Percentiles rank a stretch among this genome's conserved stretches.
phyloP scores from a whole-genome alignment of 2,797 vertebrate genomes.

The Odontamblyopus lacepedii region DNA sequence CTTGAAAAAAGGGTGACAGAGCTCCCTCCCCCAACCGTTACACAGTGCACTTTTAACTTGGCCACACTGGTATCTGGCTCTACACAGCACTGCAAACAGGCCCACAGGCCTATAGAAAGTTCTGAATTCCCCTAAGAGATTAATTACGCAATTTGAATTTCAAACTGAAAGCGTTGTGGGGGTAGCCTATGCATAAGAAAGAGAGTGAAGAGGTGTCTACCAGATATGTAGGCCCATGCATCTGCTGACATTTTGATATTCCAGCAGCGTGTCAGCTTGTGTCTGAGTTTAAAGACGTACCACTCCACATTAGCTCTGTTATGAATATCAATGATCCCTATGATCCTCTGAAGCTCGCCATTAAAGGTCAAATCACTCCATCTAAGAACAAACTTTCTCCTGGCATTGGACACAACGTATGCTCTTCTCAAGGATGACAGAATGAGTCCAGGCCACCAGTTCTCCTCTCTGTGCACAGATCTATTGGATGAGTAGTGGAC shows the following conservation, averaged over 20 bases:
- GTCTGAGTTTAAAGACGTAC: conserved; percentile 42
- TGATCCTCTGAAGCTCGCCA: conserved; percentile 28
- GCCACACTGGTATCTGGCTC: neutral
- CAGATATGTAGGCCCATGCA: conserved; percentile 14
- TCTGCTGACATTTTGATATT: conserved; percentile 39
- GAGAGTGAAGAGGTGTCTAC: conserved; percentile 11
- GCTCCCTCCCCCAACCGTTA: no score
- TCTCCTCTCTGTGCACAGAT: neutral
- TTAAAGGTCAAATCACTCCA: conserved; percentile 48
- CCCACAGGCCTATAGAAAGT: neutral
- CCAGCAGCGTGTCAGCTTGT: conserved; percentile 20
- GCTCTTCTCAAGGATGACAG: neutral
- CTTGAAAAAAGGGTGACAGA: no score
- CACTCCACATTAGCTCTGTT: conserved; percentile 28
- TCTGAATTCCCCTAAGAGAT: neutral
- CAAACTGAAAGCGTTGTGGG: neutral
- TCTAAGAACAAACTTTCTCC: conserved; percentile 30
- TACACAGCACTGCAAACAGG: neutral
- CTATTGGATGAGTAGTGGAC: conserved; percentile 1
- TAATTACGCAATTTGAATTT: neutral
- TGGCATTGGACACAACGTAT: neutral
- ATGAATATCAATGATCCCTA: conserved; percentile 45
- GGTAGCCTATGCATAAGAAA: conserved; percentile 11
- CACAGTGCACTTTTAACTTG: no score
- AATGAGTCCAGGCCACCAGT: neutral